Evolutionary conservation across 2,113 vertebrate species (phyloP).

Genomic region (Ammospiza caudacuta): DNA sequence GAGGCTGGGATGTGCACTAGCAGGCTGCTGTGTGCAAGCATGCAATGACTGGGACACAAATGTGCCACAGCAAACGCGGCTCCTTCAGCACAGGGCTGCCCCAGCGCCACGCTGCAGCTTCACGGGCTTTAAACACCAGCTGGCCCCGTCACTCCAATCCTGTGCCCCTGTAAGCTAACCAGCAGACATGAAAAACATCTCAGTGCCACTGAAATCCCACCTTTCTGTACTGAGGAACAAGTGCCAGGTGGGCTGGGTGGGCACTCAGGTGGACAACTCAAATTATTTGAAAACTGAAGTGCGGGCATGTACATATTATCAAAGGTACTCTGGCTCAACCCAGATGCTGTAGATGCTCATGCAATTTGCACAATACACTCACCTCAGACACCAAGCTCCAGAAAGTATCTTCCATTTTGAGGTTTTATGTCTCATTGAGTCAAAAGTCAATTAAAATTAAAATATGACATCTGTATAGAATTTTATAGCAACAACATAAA

Average conservation of each 20-base stretch:
- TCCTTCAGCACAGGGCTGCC: background rate
- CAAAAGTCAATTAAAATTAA: background rate
- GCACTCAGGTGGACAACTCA: background rate
- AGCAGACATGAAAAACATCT: background rate
- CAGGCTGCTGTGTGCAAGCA: background rate
- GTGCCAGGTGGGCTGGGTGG: no score
- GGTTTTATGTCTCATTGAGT: background rate
- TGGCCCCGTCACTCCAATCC: background rate
- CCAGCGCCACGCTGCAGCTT: background rate
- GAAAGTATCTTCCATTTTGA: background rate
- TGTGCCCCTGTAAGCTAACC: background rate
- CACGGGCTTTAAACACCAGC: background rate
- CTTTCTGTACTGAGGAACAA: background rate
- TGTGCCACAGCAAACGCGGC: background rate
- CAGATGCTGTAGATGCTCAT: background rate
- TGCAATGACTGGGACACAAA: accelerated
- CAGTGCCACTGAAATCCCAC: background rate
- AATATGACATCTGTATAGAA: background rate
- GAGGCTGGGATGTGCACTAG: background rate
- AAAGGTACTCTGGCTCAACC: background rate
- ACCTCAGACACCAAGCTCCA: background rate
- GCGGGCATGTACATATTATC: background rate
- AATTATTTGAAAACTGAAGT: background rate
- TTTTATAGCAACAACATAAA: background rate
- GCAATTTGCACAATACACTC: background rate